Base-by-base conservation (phyloP, 2,113 vertebrate species). In the Dryoscopus gambensis region DNA sequence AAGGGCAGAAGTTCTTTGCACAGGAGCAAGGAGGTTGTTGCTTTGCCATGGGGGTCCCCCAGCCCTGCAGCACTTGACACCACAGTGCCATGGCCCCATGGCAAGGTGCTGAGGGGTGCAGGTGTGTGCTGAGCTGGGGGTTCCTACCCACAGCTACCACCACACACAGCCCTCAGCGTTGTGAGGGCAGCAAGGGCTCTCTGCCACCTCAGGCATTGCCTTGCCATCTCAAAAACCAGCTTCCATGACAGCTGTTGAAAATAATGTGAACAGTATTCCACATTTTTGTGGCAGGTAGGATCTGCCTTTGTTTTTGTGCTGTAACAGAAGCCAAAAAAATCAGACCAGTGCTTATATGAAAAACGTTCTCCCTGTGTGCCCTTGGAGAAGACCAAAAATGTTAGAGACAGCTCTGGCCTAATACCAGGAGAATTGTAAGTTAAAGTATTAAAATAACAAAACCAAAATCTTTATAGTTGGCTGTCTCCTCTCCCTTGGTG, bases 301-400 rank as follows among this genome's bases (percentile, higher is more conserved):
- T 86, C 80, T 94, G 94, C 85, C 88, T 96, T 93, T 89, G 65
- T 53, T 96, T 93, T 52, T 92, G 63, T 92, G 83, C 75, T 95
- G 68, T 56, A 89, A 81, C 7, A 10, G 65, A 52, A 82, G 8
- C 6, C 2, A 87, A 94, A 87, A 68, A 91, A 71, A 50, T 30
- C 39, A n/a, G 4, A 49, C 4, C 9, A 11, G 37, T 64, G 55
- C 44, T 67, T 84, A 37, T 49, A 70, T 20, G 53, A 93, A 84
- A 49, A 73, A 60, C 22, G 28, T 81, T 82, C 39, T 87, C 85
- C 77, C 49, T 87, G 46, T 28, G 46, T 91, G 80, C 81, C 95
- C 91, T 93, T 35, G 27, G 70, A 87, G 89, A 85, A 92, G 69
- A 91, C 49, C 57, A 90, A 78, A 94, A 87, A 78, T 65, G 46